A percentile compares a stretch with the other conserved stretches of the same genome.
Evolutionary conservation across 1,140 invertebrate species (phyloP).

Genomic region (Forficula auricularia): DNA sequence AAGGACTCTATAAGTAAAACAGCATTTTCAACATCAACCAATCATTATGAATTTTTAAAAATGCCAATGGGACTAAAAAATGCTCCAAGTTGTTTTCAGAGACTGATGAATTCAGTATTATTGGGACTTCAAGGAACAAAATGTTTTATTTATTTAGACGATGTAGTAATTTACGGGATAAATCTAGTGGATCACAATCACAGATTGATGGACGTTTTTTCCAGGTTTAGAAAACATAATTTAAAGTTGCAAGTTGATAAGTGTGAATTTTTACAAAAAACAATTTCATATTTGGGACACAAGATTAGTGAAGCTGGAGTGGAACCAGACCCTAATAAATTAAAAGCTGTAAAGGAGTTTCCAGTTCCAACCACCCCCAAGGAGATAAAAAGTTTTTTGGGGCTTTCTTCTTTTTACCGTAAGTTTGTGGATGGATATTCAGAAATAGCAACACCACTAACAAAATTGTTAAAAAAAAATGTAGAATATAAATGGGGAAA

Average conservation of each 20-base stretch:
- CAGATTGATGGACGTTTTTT: conserved; percentile 21
- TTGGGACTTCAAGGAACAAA: conserved; percentile 17
- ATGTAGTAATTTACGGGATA: conserved; percentile 22
- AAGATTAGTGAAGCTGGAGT: conserved; percentile 24
- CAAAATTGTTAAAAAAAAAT: conserved; percentile 21
- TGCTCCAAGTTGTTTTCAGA: conserved; percentile 17
- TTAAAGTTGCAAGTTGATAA: conserved; percentile 29
- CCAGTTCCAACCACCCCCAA: conserved; percentile 23
- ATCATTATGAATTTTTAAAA: conserved; percentile 22
- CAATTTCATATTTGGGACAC: conserved; percentile 28
- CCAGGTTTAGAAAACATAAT: conserved; percentile 20
- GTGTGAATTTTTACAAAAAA: conserved; percentile 27
- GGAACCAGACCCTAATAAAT: conserved; percentile 25
- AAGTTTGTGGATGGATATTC: conserved; percentile 24
- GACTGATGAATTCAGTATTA: conserved; percentile 22
- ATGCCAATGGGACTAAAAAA: conserved; percentile 21
- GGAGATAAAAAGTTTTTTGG: conserved; percentile 27
- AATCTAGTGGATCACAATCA: conserved; percentile 20
- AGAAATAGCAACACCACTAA: conserved; percentile 21
- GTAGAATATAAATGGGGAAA: conserved; percentile 16
- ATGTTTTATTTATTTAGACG: conserved; percentile 26
- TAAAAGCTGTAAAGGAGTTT: conserved; percentile 21
- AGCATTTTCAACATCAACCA: conserved; percentile 23
- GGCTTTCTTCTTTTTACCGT: conserved; percentile 26
- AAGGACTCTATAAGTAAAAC: conserved; percentile 25